Conservation (phyloP, 1,140 invertebrate species). For the Drosophila pallidifrons region DNA sequence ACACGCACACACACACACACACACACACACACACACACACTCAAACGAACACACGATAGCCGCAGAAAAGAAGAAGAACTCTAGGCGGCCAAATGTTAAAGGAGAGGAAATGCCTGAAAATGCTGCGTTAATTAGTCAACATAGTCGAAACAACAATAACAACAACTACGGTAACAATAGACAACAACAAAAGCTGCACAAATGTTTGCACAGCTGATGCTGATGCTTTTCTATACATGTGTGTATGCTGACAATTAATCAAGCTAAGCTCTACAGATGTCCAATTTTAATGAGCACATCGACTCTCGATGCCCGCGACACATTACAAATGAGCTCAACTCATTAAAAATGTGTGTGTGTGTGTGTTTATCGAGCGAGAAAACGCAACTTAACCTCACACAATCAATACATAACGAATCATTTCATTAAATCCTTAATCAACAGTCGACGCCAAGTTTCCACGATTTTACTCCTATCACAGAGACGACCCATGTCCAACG, state of each 20-base stretch:
- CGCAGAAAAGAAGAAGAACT: background rate
- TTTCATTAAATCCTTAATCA: conserved; percentile 21
- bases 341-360: conserved; percentile 5
- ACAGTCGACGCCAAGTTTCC: background rate
- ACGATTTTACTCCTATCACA: no score
- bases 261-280: conserved; percentile 38
- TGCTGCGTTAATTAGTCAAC: conserved; percentile 72
- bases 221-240: conserved; percentile 39
- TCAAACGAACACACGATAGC: no score
- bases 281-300: conserved; percentile 51
- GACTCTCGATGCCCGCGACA: conserved; percentile 33
- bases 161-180: background rate
- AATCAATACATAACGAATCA: conserved; percentile 8
- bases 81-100: conserved; percentile 11
- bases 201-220: conserved; percentile 60
- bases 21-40: conserved; percentile 3
- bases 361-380: conserved; percentile 10
- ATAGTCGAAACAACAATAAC: conserved; percentile 41
- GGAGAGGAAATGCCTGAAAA: conserved; percentile 39
- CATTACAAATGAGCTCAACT: conserved; percentile 42
- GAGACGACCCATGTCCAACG: no score
- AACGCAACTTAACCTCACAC: conserved; percentile 4
- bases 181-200: conserved; percentile 28
- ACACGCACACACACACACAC: conserved; percentile 5
- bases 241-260: conserved; percentile 39